Evolutionary conservation across 2,113 vertebrate species (phyloP).

Genomic region (Scomber scombrus): DNA sequence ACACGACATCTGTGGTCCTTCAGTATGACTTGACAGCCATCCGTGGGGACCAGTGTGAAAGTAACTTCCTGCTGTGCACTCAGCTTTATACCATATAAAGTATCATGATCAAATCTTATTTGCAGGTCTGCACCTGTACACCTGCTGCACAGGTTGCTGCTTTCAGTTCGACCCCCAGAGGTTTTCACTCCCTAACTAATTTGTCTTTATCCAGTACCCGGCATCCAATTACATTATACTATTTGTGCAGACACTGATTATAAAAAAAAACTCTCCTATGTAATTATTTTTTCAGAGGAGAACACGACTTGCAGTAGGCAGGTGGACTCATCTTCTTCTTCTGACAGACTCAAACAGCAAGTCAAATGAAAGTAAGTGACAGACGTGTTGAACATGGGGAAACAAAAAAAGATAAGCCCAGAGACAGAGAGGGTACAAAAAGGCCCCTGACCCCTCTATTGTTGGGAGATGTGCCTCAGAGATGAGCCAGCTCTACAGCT

Average conservation of each 20-base stretch:
- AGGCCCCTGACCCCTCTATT: conserved; percentile 69
- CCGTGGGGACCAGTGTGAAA: conserved; percentile 25
- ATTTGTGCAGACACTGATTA: neutral
- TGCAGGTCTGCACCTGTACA: conserved; percentile 32
- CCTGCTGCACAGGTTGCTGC: conserved; percentile 16
- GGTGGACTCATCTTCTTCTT: conserved; percentile 3
- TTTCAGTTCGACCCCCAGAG: conserved; percentile 6
- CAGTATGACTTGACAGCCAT: conserved; percentile 39
- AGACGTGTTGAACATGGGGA: conserved; percentile 48
- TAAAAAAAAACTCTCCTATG: neutral
- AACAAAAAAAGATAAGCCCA: conserved; percentile 50
- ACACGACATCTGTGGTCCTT: conserved; percentile 59
- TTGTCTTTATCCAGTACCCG: conserved; percentile 8
- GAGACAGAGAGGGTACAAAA: conserved; percentile 53
- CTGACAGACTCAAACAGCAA: conserved; percentile 15
- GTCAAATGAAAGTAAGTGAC: conserved; percentile 29
- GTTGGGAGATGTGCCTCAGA: conserved; percentile 48
- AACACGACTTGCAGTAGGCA: conserved; percentile 4
- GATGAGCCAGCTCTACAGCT: conserved; percentile 72
- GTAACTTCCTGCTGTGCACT: neutral
- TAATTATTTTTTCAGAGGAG: neutral
- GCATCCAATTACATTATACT: neutral
- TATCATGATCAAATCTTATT: conserved; percentile 27
- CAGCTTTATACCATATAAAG: conserved; percentile 42
- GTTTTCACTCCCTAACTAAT: conserved; percentile 27